Base-by-base conservation (phyloP, 2,888 invertebrate genomes). In the Amphipoea oculea region DNA sequence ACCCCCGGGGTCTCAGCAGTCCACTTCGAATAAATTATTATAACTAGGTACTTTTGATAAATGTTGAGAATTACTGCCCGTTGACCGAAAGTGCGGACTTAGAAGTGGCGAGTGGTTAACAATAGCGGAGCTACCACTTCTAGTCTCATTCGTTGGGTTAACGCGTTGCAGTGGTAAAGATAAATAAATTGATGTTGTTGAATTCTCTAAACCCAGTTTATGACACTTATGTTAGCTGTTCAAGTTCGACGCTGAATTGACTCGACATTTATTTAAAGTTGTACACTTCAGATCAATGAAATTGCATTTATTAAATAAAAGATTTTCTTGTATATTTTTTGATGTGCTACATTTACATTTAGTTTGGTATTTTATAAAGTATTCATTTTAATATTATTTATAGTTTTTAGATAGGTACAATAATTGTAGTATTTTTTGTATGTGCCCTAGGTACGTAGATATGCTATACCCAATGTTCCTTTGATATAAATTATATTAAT, bases 241-340 rank as follows among this genome's bases (percentile, higher is more conserved):
- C 42, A 60, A 54, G 54, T 63, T 71, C 23, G 23, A 57, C 40
- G 5, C 23, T 54, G 51, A 54, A 73, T 54, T 69, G 29, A 67
- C 66, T 85, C 74, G 68, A 77, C 71, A 72, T 79, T 82, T 82
- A 67, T 79, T 73, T 65, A 79, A 79, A 86, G 73, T 65, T 69
- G 63, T 54, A 66, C 66, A 45, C 68, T 68, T 80, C 83, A 75
- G 74, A 88, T 82, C 70, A 83, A 88, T 84, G 66, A 70, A 80
- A 89, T 91, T 94, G 95, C 95, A 94, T 95, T 95, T 95, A 93
- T 93, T 91, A 88, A n/a, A 82, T 87, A 88, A 90, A 88, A 81
- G 40, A 84, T 85, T 86, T 91, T 89, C 89, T 86, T 89, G 89
- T 89, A 91, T 92, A 93, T 94, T 94, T 94, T 93, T 94, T 90